Percentiles rank a stretch among this genome's conserved stretches.
phyloP scores from a whole-genome alignment of 2,888 invertebrate species.

The Mimumesa dahlbomi region DNA sequence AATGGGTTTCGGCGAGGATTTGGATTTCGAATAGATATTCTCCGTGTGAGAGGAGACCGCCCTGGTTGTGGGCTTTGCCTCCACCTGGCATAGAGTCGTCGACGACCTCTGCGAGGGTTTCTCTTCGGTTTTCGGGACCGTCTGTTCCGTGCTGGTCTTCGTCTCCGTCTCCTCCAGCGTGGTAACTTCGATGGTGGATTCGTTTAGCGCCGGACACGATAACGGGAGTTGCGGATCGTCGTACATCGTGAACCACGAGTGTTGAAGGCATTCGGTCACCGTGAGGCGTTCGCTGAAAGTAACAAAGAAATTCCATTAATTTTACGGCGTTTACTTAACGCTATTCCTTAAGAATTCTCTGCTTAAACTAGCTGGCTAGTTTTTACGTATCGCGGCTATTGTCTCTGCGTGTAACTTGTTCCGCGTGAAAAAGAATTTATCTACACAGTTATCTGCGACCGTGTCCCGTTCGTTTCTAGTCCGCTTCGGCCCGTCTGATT shows the following conservation, averaged over 20 bases:
- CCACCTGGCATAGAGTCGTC: slow-evolving; percentile 42
- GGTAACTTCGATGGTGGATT: slow-evolving; percentile 25
- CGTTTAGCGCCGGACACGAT: slow-evolving; percentile 30
- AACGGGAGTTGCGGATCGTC: slow-evolving; percentile 66
- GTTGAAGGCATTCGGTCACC: slow-evolving; percentile 93
- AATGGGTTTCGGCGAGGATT: slow-evolving; percentile 63
- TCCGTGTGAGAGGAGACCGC: slow-evolving; percentile 69
- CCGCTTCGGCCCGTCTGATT: neutral
- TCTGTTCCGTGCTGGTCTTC: slow-evolving; percentile 23
- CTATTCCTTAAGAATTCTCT: no score
- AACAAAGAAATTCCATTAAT: slow-evolving; percentile 24
- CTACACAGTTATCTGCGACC: no score
- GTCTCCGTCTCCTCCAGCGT: slow-evolving; percentile 26
- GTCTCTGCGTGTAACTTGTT: no score
- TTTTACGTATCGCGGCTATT: no score
- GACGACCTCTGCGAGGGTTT: slow-evolving; percentile 36
- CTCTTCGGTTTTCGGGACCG: slow-evolving; percentile 36
- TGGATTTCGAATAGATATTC: slow-evolving; percentile 64
- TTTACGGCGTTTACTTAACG: no score
- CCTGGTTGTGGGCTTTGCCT: slow-evolving; percentile 45
- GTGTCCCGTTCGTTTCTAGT: no score
- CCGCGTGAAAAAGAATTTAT: no score
- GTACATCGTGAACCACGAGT: slow-evolving; percentile 88
- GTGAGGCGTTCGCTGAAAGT: slow-evolving; percentile 91
- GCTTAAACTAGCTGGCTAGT: no score